Percentiles rank a stretch among this genome's conserved stretches.
Conservation (phyloP, 2,797 vertebrate genomes). For the Xiphophorus birchmanni region DNA sequence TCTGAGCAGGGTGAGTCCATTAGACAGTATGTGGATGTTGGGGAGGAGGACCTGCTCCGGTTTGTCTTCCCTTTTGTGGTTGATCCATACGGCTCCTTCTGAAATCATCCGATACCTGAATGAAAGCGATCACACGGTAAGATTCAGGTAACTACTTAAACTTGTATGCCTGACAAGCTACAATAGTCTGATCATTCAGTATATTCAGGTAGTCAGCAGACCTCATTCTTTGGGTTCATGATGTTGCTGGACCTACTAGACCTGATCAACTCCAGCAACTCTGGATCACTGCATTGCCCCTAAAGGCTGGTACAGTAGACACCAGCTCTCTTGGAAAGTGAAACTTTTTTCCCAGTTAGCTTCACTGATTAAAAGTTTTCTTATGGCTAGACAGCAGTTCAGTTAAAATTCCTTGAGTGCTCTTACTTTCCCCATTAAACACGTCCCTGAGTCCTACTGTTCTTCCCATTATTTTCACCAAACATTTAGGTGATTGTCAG, state of each 20-base stretch:
- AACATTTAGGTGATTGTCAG: background rate
- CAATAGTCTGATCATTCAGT: too few species aligned
- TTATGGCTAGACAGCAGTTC: background rate
- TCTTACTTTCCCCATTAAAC: background rate
- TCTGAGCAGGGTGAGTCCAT: slow-evolving; percentile 89
- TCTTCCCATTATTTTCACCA: background rate
- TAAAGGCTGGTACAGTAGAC: background rate
- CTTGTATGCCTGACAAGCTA: background rate
- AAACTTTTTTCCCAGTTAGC: background rate
- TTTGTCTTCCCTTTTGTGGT: slow-evolving; percentile 84
- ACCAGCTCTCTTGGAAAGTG: background rate
- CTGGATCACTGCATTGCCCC: background rate
- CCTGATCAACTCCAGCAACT: background rate
- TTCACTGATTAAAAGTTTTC: background rate
- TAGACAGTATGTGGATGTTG: slow-evolving; percentile 90
- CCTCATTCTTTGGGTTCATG: background rate
- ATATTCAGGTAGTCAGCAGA: too few species aligned
- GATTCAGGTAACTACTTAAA: background rate
- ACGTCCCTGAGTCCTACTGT: background rate
- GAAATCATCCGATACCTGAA: slow-evolving; percentile 89
- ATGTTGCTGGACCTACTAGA: background rate
- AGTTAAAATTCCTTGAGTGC: background rate
- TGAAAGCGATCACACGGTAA: slow-evolving; percentile 9
- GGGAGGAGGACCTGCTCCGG: slow-evolving; percentile 90
- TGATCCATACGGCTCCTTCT: slow-evolving; percentile 91